These are phyloP conservation scores for Eilema caniola DNA, from an alignment of 2,888 invertebrate genomes.

Conservation along the genomic window DNA sequence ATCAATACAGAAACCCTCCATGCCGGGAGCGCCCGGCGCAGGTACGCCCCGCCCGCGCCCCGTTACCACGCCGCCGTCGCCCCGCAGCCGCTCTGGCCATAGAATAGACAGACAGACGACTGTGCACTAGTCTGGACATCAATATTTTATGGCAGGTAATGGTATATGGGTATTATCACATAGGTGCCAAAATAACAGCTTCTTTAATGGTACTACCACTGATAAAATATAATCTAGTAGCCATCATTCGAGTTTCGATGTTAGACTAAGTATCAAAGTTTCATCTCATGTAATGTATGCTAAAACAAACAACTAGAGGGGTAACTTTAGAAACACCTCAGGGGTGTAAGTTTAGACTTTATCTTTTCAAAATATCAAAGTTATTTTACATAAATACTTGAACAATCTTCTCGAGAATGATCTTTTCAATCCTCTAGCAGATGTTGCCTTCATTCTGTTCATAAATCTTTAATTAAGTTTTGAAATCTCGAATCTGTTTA, in stretches of 20 bases:
- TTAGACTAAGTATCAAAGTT: slow-evolving; percentile 27
- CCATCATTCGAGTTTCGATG: slow-evolving; percentile 21
- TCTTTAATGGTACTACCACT: slow-evolving; percentile 20
- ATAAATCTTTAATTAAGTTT: background rate
- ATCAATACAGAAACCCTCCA: slow-evolving; percentile 66
- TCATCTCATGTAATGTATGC: slow-evolving; percentile 28
- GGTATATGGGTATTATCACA: slow-evolving; percentile 36
- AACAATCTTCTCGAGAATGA: background rate
- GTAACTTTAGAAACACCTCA: slow-evolving; percentile 22
- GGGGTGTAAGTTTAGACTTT: slow-evolving; percentile 19
- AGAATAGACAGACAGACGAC: slow-evolving; percentile 65
- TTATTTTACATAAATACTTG: slow-evolving; percentile 4
- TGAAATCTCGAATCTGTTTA: slow-evolving; percentile 10
- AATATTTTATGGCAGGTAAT: slow-evolving; percentile 50
- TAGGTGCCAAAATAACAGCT: slow-evolving; percentile 42
- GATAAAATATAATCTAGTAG: slow-evolving; percentile 25
- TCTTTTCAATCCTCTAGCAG: background rate
- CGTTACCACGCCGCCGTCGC: slow-evolving; percentile 55
- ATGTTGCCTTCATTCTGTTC: slow-evolving; percentile 5
- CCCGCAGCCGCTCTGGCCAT: slow-evolving; percentile 58
- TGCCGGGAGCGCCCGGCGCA: slow-evolving; percentile 73
- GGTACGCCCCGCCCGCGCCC: slow-evolving; percentile 69
- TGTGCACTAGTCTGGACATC: slow-evolving; percentile 50
- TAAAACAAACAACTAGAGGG: slow-evolving; percentile 25
- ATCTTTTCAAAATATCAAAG: background rate